Percentiles rank a stretch among this genome's conserved stretches.
phyloP scores from a whole-genome alignment of 1,140 invertebrate genomes.

The Bombyx mori region ASM3026992v2 NC_085120.1:2282501-2283000 shows the following conservation, averaged over 20 bases:
- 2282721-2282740: background rate
- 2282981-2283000: conserved; percentile 51
- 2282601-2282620: too few species aligned
- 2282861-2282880: conserved; percentile 56
- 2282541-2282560: background rate
- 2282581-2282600: too few species aligned
- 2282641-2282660: too few species aligned
- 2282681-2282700: too few species aligned
- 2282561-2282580: too few species aligned
- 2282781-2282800: conserved; percentile 69
- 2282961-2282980: conserved; percentile 36
- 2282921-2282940: conserved; percentile 28
- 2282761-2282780: conserved; percentile 67
- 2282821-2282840: conserved; percentile 65
- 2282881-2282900: conserved; percentile 54
- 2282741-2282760: conserved; percentile 63
- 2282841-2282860: conserved; percentile 59
- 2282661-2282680: too few species aligned
- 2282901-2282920: conserved; percentile 17
- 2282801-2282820: conserved; percentile 64
- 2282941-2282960: conserved; percentile 23
- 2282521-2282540: background rate
- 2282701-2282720: too few species aligned
- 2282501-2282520: background rate
- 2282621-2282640: too few species aligned